Evolutionary conservation across 2,797 vertebrate genomes (phyloP), one percentile per base, ranked within the genome.

Genomic region (Parotocinclus haroldoi): DNA sequence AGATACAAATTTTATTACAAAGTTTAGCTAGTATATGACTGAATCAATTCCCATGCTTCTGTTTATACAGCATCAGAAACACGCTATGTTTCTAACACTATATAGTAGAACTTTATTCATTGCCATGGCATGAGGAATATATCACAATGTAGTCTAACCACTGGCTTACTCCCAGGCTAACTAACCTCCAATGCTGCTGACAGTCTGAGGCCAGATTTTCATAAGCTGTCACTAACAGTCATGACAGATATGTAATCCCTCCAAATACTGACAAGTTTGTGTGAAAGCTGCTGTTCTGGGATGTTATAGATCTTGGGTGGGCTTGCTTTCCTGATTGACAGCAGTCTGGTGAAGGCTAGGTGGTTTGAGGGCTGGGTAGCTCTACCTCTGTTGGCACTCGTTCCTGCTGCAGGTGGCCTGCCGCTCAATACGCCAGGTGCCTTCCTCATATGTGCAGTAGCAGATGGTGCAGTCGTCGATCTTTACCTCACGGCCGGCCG

Each of bases 381-480:
- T 66, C 84, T 96, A 98, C 83, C 92, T 95, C 58, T 91, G 92
- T 83, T 94, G 91, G 90, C 96, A 99, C 82, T 98, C 96, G 17
- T 99, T 96, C 81, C 92, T 93, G 42, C 93, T 98, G 89, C 97
- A 99, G 90, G 94, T 94, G 36, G 97, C 97, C 85, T 99, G 96
- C 17, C 93, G 90, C 68, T 98, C 96, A 46, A 99, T 95, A 78
- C 95, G 90, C 96, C 96, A 99, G 0, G 96, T 98, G 71, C 94
- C 95, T 75, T 98, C 96, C 83, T 99, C 97, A 0, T 98, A 99
- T 14, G 96, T 99, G 80, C 97, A 99, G 89, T 99, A 97, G 80
- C 97, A 99, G 86, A 98, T 93, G 75, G 97, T 99, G 70, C 97
- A 99, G 54, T 96, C 95, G 17, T 99, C 93, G 0, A 96, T 96